Evolutionary conservation across 2,797 vertebrate genomes (phyloP), one percentile per base, ranked within the genome.

Genomic region (Peromyscus aztecus): DNA sequence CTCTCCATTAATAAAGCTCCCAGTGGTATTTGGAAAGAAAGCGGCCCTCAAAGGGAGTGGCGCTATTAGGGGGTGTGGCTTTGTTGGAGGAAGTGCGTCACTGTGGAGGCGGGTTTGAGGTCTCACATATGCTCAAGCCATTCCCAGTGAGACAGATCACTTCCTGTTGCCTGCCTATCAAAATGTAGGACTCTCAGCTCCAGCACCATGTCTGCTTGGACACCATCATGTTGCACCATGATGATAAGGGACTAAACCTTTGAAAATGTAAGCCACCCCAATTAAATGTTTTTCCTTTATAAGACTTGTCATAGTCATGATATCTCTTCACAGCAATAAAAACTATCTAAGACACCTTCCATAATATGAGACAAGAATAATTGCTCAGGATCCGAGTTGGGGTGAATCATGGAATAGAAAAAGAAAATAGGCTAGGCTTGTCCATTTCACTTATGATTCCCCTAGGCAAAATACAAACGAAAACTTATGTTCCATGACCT

Each of bases 1-100:
- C 16, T 84, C 10, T 93, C 52, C 43, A 0, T 94, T 96, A 96
- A 76, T 83, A 59, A 84, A 91, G 5, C 12, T n/a, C 49, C 87
- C 10, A 37, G 37, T 73, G 37, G 14, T 40, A 73, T 24, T 73
- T 73, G 40, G 69, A 73, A 73, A 40, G 37, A 23, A 73, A 73
- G 40, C 24, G 21, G 1, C 10, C 71, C 11, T 21, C 37, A 73
- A 73, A 73, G 10, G 11, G 37, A 73, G 21, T 21, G 71, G 71
- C 0, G 1, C 10, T 69, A 40, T 23, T 40, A 73, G 21, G 71
- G 40, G 10, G 71, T 73, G 21, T 73, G 71, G 71, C 71, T 37
- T 73, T 73, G 21, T 73, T 55, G 52, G 52, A 55, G 52, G 4
- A 55, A 55, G 52, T 55, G 19, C 12, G 21, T 40, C 37, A 73